These are phyloP conservation scores for Centruroides sculpturatus DNA, from an alignment of 1,140 invertebrate genomes.

Conservation along the genomic window DNA sequence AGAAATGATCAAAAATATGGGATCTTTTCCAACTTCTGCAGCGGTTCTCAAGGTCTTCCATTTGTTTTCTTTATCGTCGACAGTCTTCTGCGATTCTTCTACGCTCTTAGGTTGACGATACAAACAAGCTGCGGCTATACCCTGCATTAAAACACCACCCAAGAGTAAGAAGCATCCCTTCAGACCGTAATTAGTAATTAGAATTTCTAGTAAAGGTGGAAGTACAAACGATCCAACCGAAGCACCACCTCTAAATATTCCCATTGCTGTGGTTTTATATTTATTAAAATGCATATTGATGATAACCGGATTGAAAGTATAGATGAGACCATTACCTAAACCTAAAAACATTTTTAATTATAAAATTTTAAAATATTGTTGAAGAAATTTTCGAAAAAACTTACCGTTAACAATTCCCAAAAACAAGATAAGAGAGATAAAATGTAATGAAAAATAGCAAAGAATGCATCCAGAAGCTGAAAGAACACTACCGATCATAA, in stretches of 20 bases:
- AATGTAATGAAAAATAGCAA: too few species aligned
- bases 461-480: too few species aligned
- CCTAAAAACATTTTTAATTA: constrained; percentile 17
- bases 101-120: constrained; percentile 27
- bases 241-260: constrained; percentile 26
- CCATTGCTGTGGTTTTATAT: constrained; percentile 22
- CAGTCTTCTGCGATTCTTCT: not conserved
- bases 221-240: constrained; percentile 27
- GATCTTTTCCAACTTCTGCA: constrained; percentile 5
- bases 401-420: too few species aligned
- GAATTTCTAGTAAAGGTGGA: constrained; percentile 23
- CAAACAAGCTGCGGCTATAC: constrained; percentile 59
- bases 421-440: too few species aligned
- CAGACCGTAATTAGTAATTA: constrained; percentile 14
- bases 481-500: too few species aligned
- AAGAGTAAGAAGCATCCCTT: constrained; percentile 43
- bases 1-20: constrained; percentile 11
- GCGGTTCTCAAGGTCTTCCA: not conserved
- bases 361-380: not conserved
- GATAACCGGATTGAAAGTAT: constrained; percentile 25
- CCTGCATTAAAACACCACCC: constrained; percentile 66
- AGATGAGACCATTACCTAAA: constrained; percentile 25
- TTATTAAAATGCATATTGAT: constrained; percentile 25
- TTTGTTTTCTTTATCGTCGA: too few species aligned
- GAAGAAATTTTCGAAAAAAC: not conserved